Conservation (phyloP, 2,113 vertebrate genomes). For the Xiphorhynchus elegans region DNA sequence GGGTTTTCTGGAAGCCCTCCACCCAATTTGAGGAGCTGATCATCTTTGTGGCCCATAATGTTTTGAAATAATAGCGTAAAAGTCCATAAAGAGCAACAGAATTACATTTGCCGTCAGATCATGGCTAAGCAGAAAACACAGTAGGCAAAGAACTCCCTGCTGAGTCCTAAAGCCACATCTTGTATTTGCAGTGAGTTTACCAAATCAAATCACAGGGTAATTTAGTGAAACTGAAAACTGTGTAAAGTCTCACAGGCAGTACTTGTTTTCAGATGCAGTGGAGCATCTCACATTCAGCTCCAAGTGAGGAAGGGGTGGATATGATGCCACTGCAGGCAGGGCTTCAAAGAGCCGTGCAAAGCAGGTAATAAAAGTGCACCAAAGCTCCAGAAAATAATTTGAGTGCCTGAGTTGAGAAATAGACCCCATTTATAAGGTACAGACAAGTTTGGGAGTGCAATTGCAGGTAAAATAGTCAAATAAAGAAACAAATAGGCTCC, state of each 20-base stretch:
- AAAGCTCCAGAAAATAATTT: neutral
- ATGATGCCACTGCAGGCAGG: neutral
- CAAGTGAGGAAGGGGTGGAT: neutral
- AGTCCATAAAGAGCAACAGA: neutral
- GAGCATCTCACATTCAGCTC: neutral
- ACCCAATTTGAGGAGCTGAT: neutral
- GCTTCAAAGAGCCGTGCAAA: neutral
- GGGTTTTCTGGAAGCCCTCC: neutral
- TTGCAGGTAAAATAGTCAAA: conserved; percentile 7
- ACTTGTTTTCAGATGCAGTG: neutral
- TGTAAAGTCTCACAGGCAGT: neutral
- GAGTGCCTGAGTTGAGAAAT: neutral
- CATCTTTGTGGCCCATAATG: neutral
- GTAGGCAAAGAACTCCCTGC: neutral
- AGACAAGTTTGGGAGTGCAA: neutral
- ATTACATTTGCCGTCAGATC: neutral
- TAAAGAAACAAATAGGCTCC: conserved; percentile 7
- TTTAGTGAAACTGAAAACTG: neutral
- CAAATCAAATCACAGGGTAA: conserved; percentile 12
- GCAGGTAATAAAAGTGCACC: neutral
- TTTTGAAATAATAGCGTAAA: neutral
- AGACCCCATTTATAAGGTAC: neutral
- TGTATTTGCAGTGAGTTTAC: conserved; percentile 6
- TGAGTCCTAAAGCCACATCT: neutral
- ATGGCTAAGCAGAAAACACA: neutral